phyloP scores from a whole-genome alignment of 2,888 invertebrate genomes.

The Cryptocephalus moraei region DNA sequence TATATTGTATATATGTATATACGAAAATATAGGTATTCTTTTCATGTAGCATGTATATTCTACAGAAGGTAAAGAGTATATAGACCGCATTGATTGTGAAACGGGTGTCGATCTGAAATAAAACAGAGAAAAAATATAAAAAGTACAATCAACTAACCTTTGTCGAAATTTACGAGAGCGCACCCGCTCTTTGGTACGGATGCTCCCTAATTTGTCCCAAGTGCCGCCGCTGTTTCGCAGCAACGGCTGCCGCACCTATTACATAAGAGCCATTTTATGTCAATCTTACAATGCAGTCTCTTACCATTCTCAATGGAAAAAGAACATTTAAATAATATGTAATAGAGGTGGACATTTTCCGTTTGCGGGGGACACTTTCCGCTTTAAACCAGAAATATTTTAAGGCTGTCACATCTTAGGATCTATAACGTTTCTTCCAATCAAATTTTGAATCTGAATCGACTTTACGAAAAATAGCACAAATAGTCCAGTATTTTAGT shows the following conservation, averaged over 20 bases:
- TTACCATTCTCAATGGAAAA: conserved; percentile 7
- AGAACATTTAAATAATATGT: not conserved
- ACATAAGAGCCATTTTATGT: conserved; percentile 3
- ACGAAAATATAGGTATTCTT: conserved; percentile 1
- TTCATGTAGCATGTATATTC: not conserved
- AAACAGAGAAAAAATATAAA: conserved; percentile 20
- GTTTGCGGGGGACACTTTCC: no score
- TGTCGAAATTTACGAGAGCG: conserved; percentile 49
- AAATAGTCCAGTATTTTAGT: no score
- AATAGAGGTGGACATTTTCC: no score
- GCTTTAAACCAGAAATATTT: no score
- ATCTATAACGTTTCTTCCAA: no score
- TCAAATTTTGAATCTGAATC: no score
- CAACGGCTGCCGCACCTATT: conserved; percentile 66
- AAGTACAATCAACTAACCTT: conserved; percentile 34
- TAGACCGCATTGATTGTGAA: conserved; percentile 22
- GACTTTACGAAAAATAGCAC: no score
- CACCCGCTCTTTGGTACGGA: conserved; percentile 95
- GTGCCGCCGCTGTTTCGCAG: conserved; percentile 72
- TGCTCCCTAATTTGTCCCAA: conserved; percentile 88
- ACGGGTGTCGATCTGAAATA: conserved; percentile 19
- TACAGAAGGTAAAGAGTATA: conserved; percentile 17
- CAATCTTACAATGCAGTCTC: conserved; percentile 19
- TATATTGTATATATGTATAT: conserved; percentile 1
- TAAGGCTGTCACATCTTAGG: no score